A percentile compares a stretch with the other conserved stretches of the same genome.
Evolutionary conservation across 2,113 vertebrate species (phyloP).

Genomic region (Cairina moschata): DNA sequence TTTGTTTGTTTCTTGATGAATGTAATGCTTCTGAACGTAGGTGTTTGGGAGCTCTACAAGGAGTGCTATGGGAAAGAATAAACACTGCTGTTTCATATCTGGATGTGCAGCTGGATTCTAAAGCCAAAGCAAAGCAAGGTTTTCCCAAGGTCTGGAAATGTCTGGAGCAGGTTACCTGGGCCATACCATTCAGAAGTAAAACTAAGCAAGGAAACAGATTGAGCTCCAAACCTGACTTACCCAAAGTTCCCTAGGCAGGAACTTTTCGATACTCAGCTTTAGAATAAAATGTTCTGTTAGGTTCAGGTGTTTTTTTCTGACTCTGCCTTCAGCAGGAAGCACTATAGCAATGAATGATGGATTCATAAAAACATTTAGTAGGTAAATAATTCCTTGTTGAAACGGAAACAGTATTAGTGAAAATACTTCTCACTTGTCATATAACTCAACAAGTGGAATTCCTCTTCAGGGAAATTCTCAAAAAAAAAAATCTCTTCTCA

Average conservation of each 20-base stretch:
- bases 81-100: background rate
- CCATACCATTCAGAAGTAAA: background rate
- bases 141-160: background rate
- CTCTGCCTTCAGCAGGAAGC: background rate
- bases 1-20: background rate
- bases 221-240: background rate
- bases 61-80: background rate
- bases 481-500: background rate
- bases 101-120: background rate
- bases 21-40: background rate
- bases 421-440: background rate
- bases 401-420: background rate
- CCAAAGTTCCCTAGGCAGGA: background rate
- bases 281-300: constrained; percentile 14
- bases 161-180: background rate
- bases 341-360: constrained; percentile 19
- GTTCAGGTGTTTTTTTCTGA: background rate
- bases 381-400: background rate
- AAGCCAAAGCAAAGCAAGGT: background rate
- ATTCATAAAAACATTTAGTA: background rate
- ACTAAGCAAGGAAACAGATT: background rate
- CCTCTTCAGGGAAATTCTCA: background rate
- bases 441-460: background rate
- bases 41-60: background rate
- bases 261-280: background rate